Conservation (phyloP, 1,140 invertebrate species). For the Formica selysi region DNA sequence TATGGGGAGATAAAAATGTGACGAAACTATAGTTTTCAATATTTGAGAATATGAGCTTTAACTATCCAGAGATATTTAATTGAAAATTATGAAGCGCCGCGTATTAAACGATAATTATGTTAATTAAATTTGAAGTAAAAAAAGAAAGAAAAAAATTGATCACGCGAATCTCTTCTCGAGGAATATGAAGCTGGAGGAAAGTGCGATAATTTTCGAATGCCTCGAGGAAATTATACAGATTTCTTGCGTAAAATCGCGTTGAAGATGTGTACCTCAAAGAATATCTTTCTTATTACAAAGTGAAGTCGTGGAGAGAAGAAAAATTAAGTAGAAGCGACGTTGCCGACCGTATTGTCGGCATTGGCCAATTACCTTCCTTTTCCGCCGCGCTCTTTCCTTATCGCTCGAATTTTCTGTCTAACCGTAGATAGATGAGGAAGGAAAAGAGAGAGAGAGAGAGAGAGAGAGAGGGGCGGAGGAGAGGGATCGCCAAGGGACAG, state of each 20-base stretch:
- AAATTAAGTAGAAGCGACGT: conserved; percentile 58
- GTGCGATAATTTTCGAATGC: conserved; percentile 9
- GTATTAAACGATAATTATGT: background rate
- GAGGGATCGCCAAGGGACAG: conserved; percentile 56
- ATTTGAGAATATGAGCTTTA: background rate
- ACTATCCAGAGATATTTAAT: conserved; percentile 1
- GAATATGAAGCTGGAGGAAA: background rate
- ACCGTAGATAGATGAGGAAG: conserved; percentile 39
- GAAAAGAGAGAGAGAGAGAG: background rate
- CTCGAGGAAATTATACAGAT: conserved; percentile 40
- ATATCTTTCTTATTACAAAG: conserved; percentile 48
- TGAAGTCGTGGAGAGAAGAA: conserved; percentile 49
- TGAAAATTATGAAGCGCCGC: background rate
- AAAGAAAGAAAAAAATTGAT: background rate
- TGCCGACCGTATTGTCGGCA: conserved; percentile 58
- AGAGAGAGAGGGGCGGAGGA: conserved; percentile 27
- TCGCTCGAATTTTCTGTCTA: conserved; percentile 46
- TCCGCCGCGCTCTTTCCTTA: conserved; percentile 50
- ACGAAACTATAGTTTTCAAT: background rate
- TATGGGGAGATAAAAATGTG: background rate
- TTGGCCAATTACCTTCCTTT: conserved; percentile 70
- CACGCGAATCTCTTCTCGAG: background rate
- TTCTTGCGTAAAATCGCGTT: conserved; percentile 14
- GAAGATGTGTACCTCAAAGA: conserved; percentile 41
- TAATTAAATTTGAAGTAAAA: conserved; percentile 20